Evolutionary conservation across 2,113 vertebrate genomes (phyloP).

Genomic region (Blennius ocellaris): DNA sequence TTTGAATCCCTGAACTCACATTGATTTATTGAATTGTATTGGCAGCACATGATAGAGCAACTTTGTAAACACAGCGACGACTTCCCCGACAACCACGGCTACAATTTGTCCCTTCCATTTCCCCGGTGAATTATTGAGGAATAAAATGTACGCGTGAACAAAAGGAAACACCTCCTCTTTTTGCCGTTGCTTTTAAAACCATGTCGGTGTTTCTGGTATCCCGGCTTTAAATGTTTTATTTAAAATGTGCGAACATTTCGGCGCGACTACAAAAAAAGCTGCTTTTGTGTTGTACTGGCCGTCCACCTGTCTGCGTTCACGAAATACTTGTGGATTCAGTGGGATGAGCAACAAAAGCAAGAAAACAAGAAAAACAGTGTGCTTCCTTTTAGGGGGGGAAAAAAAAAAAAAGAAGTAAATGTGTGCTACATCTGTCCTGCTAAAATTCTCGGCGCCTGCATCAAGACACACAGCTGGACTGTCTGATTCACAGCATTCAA

Average conservation of each 20-base stretch:
- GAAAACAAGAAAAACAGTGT: slow-evolving; percentile 12
- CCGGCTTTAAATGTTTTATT: slow-evolving; percentile 72
- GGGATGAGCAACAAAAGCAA: slow-evolving; percentile 18
- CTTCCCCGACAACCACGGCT: slow-evolving; percentile 28
- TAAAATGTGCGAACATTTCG: slow-evolving; percentile 48
- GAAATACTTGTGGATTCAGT: slow-evolving; percentile 13
- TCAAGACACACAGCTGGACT: slow-evolving; percentile 62
- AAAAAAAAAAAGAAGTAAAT: slow-evolving; percentile 34
- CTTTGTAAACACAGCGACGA: slow-evolving; percentile 46
- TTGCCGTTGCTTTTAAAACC: slow-evolving; percentile 62
- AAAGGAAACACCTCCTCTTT: slow-evolving; percentile 38
- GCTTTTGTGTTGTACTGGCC: background rate
- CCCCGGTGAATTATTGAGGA: slow-evolving; percentile 73
- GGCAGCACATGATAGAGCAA: slow-evolving; percentile 28
- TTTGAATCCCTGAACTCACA: slow-evolving; percentile 42
- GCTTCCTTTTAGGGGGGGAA: slow-evolving; percentile 12
- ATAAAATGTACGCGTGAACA: slow-evolving; percentile 53
- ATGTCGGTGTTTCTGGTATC: slow-evolving; percentile 48
- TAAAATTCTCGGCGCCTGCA: slow-evolving; percentile 1
- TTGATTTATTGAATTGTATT: slow-evolving; percentile 41
- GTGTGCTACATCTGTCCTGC: slow-evolving; percentile 53
- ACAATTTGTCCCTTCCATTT: slow-evolving; percentile 41
- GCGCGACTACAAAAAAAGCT: slow-evolving; percentile 20
- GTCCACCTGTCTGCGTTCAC: slow-evolving; percentile 16
- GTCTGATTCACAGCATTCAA: slow-evolving; percentile 44